Conservation (phyloP, 2,113 vertebrate genomes). For the Atrichornis clamosus region DNA sequence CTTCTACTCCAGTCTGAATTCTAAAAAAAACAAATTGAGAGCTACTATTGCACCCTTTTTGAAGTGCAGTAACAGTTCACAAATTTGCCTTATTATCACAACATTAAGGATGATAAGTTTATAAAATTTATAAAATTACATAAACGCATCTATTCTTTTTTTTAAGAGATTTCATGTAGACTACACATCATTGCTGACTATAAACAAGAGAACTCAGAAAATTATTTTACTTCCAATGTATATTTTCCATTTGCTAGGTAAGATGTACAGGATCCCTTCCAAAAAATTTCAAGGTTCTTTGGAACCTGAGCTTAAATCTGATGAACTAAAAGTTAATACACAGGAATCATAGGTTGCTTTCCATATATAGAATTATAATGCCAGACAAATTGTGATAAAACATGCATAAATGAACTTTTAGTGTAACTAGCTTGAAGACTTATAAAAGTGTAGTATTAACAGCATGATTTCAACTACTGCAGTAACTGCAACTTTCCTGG, state of each 20-base stretch:
- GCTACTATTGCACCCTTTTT: not conserved
- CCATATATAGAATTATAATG: not conserved
- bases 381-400: not conserved
- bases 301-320: not conserved
- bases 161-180: too few relatives aligned
- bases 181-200: not conserved
- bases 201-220: not conserved
- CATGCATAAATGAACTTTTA: not conserved
- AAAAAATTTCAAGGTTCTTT: not conserved
- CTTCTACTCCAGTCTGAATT: not conserved
- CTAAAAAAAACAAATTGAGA: not conserved
- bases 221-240: not conserved
- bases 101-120: not conserved
- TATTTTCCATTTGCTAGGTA: not conserved
- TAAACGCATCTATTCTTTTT: too few relatives aligned
- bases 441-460: not conserved
- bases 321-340: not conserved
- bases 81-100: not conserved
- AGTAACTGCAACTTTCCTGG: not conserved
- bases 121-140: not conserved
- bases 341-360: not conserved
- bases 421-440: rapidly evolving
- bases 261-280: not conserved
- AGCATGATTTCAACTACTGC: not conserved
- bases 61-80: not conserved